Conservation (phyloP, 2,888 invertebrate genomes). For the Oxystoma pomonae region DNA sequence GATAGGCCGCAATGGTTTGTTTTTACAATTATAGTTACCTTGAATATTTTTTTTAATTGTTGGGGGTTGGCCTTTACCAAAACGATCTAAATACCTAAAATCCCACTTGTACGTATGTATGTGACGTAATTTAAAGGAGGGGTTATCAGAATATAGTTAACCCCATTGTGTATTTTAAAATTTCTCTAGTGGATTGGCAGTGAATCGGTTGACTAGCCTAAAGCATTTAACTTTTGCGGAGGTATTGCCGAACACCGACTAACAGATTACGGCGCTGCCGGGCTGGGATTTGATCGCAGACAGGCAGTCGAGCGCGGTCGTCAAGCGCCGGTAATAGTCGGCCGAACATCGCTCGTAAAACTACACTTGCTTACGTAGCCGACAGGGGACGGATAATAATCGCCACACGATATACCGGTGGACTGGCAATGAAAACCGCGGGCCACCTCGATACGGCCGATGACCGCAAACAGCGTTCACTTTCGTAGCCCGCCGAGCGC, state of each 20-base stretch:
- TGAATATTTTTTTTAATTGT: too few relatives aligned
- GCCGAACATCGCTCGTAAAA: neutral
- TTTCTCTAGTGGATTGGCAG: too few relatives aligned
- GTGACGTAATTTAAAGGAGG: too few relatives aligned
- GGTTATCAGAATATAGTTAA: too few relatives aligned
- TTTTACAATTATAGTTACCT: too few relatives aligned
- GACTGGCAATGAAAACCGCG: conserved; percentile 1
- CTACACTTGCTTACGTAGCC: neutral
- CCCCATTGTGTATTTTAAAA: too few relatives aligned
- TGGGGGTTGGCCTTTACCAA: too few relatives aligned
- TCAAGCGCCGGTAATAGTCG: neutral
- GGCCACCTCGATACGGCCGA: conserved; percentile 2
- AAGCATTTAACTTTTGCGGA: too few relatives aligned
- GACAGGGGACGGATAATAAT: neutral
- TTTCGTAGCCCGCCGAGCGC: conserved; percentile 20
- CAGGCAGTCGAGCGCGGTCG: neutral
- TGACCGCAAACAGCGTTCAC: conserved; percentile 25
- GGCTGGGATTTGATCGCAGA: neutral
- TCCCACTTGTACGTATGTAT: too few relatives aligned
- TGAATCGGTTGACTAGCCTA: too few relatives aligned
- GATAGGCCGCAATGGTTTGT: too few relatives aligned
- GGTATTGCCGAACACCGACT: neutral
- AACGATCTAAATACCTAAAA: too few relatives aligned
- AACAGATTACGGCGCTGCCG: neutral
- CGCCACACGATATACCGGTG: neutral